phyloP scores from a whole-genome alignment of 2,113 vertebrate genomes.

The Psammodynastes pulverulentus region DNA sequence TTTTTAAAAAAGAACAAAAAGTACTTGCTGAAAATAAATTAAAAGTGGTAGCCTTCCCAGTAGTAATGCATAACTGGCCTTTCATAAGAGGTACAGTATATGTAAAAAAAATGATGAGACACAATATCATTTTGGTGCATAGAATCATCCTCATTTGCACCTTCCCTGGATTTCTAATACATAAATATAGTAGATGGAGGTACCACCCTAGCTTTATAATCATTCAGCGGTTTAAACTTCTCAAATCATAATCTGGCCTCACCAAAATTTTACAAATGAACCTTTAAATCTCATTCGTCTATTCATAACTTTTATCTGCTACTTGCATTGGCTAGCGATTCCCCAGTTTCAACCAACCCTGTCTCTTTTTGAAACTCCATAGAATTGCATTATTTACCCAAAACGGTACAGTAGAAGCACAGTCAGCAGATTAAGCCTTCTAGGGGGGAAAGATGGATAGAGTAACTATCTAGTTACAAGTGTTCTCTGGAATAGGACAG shows the following conservation, averaged over 20 bases:
- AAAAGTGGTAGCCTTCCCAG: background rate
- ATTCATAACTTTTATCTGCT: background rate
- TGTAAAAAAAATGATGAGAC: background rate
- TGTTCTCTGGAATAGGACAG: background rate
- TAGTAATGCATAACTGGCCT: background rate
- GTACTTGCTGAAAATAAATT: slow-evolving; percentile 50
- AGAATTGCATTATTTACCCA: background rate
- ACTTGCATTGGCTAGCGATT: background rate
- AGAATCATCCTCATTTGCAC: background rate
- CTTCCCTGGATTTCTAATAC: background rate
- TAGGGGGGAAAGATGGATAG: background rate
- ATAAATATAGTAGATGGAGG: background rate
- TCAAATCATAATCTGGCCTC: background rate
- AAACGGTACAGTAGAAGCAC: background rate
- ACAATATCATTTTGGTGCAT: background rate
- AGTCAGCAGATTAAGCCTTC: background rate
- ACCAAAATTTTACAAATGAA: background rate
- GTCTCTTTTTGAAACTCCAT: background rate
- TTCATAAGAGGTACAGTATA: background rate
- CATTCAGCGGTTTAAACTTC: background rate
- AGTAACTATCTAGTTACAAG: background rate
- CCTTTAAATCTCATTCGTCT: background rate
- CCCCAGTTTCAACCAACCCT: background rate
- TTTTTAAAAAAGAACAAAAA: slow-evolving; percentile 19
- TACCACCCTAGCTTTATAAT: background rate